phyloP scores from a whole-genome alignment of 1,140 invertebrate species.

The Samia ricini region DNA sequence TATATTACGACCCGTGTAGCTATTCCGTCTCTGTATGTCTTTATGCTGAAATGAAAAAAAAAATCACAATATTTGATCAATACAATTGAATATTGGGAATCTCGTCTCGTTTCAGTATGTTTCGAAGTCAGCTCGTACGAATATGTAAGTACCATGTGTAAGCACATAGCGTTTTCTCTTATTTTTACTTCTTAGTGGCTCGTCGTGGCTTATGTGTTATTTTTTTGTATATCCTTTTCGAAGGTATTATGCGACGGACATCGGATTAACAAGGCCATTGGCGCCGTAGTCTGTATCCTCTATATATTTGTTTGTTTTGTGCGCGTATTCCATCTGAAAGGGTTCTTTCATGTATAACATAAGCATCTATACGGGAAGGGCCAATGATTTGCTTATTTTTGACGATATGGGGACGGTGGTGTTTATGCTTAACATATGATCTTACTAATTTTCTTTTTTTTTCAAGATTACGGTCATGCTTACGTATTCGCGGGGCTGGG shows the following conservation, averaged over 20 bases:
- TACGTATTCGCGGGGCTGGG: no score
- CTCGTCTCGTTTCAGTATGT: neutral
- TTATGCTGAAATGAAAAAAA: neutral
- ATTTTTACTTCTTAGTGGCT: conserved; percentile 32
- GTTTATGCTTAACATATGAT: no score
- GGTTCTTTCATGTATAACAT: no score
- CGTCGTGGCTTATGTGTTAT: conserved; percentile 28
- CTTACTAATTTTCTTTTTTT: no score
- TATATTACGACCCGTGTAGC: neutral
- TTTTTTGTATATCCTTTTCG: no score
- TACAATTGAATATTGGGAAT: neutral
- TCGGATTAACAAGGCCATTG: conserved; percentile 60
- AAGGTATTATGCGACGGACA: conserved; percentile 48
- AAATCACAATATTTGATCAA: neutral
- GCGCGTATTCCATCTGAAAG: no score
- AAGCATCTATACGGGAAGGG: no score
- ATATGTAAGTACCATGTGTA: conserved; percentile 45
- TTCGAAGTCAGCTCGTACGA: conserved; percentile 21
- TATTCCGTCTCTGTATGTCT: neutral
- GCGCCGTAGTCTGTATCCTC: conserved; percentile 42
- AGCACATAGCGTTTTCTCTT: no score
- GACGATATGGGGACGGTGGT: no score
- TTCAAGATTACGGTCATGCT: no score
- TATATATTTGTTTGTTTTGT: neutral
- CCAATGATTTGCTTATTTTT: no score